Conservation (phyloP, 2,797 vertebrate genomes). For the Percopsis omiscomaycus region DNA sequence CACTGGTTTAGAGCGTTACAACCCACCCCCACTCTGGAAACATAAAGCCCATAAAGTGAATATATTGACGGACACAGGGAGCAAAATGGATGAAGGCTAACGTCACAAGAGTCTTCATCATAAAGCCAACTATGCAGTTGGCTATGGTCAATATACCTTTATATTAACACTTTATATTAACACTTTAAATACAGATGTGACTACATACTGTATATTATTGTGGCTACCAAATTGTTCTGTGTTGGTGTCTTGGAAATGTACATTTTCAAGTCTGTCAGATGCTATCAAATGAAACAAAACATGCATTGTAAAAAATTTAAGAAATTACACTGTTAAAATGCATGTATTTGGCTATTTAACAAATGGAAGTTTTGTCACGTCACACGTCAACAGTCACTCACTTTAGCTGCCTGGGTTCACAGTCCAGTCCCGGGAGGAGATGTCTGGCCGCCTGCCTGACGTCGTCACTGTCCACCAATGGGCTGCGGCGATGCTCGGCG, state of each 20-base stretch:
- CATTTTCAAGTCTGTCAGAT: conserved; percentile 90
- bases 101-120: too few relatives aligned
- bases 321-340: conserved; percentile 80
- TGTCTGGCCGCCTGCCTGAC: conserved; percentile 87
- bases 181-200: conserved; percentile 83
- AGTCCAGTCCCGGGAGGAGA: conserved; percentile 91
- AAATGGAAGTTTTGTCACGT: conserved; percentile 54
- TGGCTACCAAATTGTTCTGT: conserved; percentile 88
- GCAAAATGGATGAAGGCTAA: too few relatives aligned
- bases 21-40: too few relatives aligned
- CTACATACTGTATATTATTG: conserved; percentile 85
- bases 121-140: too few relatives aligned
- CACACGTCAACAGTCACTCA: conserved; percentile 51
- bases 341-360: conserved; percentile 80
- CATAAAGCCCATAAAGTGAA: too few relatives aligned
- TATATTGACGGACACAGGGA: too few relatives aligned
- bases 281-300: conserved; percentile 77
- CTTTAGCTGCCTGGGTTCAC: conserved; percentile 91
- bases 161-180: too few relatives aligned
- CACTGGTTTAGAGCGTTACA: too few relatives aligned
- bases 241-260: conserved; percentile 89
- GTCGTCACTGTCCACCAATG: conserved; percentile 92
- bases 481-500: conserved; percentile 89
- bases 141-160: too few relatives aligned
- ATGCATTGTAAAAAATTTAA: conserved; percentile 82